Evolutionary conservation across 2,797 vertebrate genomes (phyloP), one percentile per base, ranked within the genome.

Genomic region (Phalloptychus januarius): DNA sequence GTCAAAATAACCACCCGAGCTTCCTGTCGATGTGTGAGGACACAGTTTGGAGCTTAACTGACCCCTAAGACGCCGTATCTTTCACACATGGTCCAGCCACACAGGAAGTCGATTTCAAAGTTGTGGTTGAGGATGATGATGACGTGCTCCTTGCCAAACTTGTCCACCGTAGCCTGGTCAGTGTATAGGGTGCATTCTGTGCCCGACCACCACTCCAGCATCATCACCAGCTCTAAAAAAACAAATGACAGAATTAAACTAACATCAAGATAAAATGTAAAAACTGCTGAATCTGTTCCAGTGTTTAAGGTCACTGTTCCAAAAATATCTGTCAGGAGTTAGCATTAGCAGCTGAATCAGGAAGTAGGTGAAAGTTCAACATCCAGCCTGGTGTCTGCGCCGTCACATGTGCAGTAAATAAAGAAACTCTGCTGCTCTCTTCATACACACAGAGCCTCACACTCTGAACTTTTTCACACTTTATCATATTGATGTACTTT

Each of bases 41-140:
- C 15, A 48, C n/a, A n/a, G 33, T 67, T 33, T 50, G 25, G 6
- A 7, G 23, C 6, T 45, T 8, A 36, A 96, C 97, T 77, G 83
- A 99, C 98, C 96, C 98, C 98, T 77, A 99, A 91, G 80, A 99
- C 71, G 3, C 98, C 98, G 0, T 96, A 99, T 90, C 98, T 95
- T 91, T 99, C 98, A 16, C 98, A 99, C 95, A 99, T 99, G 79
- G 98, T 99, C 98, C 98, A 99, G 84, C 98, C 98, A 16, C 98
- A 99, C 46, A 99, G 94, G 94, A 99, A 99, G 93, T 99, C 98
- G 0, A 99, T 98, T 90, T 99, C 98, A n/a, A 94, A 99, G 95
- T 99, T 99, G 95, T 99, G 98, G 88, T 99, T 99, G 88, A 99
- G 97, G 94, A 99, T 99, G 93, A 99, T 94, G 92, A 99, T 97